phyloP scores from a whole-genome alignment of 2,888 invertebrate species.

The Ecliptopera silaceata region DNA sequence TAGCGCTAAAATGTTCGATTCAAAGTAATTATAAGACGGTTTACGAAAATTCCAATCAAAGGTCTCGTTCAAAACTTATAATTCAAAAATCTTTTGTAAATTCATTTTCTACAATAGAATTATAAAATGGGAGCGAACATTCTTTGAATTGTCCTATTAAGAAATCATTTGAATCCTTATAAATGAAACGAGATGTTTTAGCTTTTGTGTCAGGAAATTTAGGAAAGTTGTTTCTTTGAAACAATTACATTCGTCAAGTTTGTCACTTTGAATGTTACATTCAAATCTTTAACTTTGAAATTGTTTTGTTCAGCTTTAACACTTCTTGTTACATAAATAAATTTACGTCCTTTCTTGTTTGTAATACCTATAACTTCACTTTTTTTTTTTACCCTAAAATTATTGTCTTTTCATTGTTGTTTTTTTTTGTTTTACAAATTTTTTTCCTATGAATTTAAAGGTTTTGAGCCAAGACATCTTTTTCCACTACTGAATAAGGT shows the following conservation, averaged over 20 bases:
- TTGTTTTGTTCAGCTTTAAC: neutral
- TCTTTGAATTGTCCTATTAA: constrained; percentile 10
- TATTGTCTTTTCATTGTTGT: too few species aligned
- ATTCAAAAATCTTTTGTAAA: constrained; percentile 2
- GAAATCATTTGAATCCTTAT: constrained; percentile 9
- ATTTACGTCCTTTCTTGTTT: too few species aligned
- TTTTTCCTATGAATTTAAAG: too few species aligned
- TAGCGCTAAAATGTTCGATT: constrained; percentile 1
- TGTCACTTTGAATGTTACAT: constrained; percentile 8
- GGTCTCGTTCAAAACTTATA: neutral
- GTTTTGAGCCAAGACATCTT: too few species aligned
- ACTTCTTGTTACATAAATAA: neutral
- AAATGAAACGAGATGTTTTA: constrained; percentile 16
- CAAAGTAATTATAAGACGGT: neutral
- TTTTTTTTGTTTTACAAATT: too few species aligned
- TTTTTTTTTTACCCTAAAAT: too few species aligned
- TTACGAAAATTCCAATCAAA: constrained; percentile 8
- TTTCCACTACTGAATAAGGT: too few species aligned
- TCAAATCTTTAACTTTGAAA: neutral
- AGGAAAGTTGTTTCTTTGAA: constrained; percentile 14
- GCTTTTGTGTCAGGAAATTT: constrained; percentile 20
- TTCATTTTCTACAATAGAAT: constrained; percentile 22
- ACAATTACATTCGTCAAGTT: constrained; percentile 3
- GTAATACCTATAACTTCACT: too few species aligned
- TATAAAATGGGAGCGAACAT: constrained; percentile 10